A percentile compares a stretch with the other conserved stretches of the same genome.
phyloP scores from a whole-genome alignment of 2,797 vertebrate species.

The Crossoptilon crossoptilon region DNA sequence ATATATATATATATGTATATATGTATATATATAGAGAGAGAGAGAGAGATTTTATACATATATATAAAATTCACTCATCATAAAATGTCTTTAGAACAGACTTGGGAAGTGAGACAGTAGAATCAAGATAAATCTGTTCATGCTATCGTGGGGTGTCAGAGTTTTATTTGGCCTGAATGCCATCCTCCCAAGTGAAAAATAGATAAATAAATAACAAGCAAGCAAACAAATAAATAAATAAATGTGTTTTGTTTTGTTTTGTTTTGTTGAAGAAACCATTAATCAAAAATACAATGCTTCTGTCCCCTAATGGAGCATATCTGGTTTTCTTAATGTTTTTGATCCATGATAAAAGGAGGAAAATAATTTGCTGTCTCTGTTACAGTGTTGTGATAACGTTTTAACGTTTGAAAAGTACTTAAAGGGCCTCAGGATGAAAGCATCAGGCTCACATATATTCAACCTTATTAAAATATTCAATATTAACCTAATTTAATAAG shows the following conservation, averaged over 20 bases:
- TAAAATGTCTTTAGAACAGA: not conserved
- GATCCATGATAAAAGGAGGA: not conserved
- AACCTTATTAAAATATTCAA: not conserved
- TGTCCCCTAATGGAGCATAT: not conserved
- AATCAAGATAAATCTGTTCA: not conserved
- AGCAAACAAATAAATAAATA: not conserved
- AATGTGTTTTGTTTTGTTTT: not conserved
- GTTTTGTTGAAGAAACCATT: not conserved
- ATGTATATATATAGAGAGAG: too few species aligned
- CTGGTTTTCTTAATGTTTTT: not conserved
- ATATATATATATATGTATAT: not conserved
- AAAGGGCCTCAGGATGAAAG: not conserved
- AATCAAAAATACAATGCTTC: not conserved
- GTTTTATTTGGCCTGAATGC: not conserved
- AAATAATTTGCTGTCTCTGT: not conserved
- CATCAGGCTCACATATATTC: not conserved
- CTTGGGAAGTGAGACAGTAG: not conserved
- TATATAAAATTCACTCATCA: not conserved
- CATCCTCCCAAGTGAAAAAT: accelerated
- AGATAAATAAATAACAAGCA: too few species aligned
- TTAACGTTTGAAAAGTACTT: not conserved
- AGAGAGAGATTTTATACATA: too few species aligned
- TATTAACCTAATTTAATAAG: not conserved
- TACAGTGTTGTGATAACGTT: not conserved
- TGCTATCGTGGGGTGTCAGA: not conserved